Evolutionary conservation across 2,797 vertebrate species (phyloP).

Genomic region (Argya squamiceps): DNA sequence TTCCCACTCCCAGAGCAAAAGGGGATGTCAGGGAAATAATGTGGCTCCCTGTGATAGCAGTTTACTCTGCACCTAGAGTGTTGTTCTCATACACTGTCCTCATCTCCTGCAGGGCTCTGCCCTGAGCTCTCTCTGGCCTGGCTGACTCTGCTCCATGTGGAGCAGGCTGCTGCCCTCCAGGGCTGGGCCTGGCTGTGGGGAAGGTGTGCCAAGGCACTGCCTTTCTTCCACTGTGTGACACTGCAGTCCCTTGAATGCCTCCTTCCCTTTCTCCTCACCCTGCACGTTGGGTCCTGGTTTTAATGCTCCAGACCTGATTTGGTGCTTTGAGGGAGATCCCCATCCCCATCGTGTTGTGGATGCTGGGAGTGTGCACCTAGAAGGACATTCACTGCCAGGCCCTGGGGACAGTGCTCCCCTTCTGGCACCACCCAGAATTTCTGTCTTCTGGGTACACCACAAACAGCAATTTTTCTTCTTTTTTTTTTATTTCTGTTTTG

Average conservation of each 20-base stretch:
- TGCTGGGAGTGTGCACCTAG: accelerated
- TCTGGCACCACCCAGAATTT: background rate
- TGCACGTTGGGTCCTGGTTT: background rate
- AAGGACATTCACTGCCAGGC: background rate
- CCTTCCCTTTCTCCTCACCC: background rate
- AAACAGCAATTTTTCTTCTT: background rate
- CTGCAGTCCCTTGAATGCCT: background rate
- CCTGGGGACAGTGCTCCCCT: background rate
- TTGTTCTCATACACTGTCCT: background rate
- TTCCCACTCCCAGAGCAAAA: background rate
- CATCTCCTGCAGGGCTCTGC: background rate
- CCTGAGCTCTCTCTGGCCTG: background rate
- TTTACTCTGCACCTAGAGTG: background rate
- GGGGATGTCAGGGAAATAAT: background rate
- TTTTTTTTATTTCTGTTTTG: background rate
- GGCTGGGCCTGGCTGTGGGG: background rate
- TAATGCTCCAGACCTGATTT: background rate
- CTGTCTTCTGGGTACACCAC: background rate
- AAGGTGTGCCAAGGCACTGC: background rate
- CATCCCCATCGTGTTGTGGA: accelerated
- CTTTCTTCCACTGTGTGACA: background rate
- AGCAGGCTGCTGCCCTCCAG: background rate
- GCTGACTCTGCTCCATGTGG: background rate
- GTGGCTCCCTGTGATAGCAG: background rate
- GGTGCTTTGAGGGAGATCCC: background rate